These are phyloP conservation scores for Ateles fusciceps DNA, from an alignment of 2,797 vertebrate genomes.

Conservation along the genomic window DNA sequence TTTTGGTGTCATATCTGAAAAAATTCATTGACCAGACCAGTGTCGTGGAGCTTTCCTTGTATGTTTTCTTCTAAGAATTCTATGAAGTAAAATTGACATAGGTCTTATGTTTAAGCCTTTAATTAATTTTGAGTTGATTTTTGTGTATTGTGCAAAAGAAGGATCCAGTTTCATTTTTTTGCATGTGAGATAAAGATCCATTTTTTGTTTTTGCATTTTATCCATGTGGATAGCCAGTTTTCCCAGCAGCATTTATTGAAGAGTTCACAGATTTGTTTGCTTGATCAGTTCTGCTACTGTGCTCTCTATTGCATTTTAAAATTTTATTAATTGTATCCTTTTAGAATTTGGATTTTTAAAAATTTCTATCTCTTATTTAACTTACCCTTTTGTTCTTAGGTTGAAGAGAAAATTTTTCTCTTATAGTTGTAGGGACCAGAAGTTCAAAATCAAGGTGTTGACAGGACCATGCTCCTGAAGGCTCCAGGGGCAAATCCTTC, in stretches of 20 bases:
- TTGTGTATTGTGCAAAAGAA: not conserved
- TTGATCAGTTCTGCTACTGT: not conserved
- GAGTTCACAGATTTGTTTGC: not conserved
- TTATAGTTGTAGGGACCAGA: not conserved
- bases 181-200: not conserved
- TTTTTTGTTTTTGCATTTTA: not conserved
- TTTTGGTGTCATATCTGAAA: not conserved
- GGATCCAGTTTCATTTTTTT: not conserved
- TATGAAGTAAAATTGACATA: not conserved
- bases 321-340: not conserved
- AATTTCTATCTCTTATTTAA: not conserved
- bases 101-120: not conserved
- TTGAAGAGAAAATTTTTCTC: not conserved
- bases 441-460: not conserved
- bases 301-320: not conserved
- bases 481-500: not conserved
- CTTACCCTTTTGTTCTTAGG: not conserved
- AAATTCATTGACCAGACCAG: not conserved
- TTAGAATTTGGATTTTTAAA: not conserved
- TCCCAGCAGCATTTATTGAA: not conserved
- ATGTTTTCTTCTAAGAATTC: not conserved
- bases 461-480: too few species aligned
- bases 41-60: not conserved
- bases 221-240: not conserved
- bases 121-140: not conserved